phyloP scores from a whole-genome alignment of 2,113 vertebrate genomes.

The Muntiacus muntjak region DNA sequence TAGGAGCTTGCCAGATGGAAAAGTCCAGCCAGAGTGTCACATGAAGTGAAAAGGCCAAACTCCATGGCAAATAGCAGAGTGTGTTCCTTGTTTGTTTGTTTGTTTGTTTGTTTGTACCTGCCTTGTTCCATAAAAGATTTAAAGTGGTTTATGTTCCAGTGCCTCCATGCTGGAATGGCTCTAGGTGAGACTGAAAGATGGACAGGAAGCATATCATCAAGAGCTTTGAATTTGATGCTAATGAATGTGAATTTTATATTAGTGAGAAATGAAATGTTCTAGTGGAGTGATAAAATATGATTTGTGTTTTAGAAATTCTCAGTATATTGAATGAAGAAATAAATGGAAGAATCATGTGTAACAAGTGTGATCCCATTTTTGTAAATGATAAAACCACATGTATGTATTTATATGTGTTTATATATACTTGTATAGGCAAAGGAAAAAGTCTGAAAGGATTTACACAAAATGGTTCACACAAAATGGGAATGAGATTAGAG shows the following conservation, averaged over 20 bases:
- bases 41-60: constrained; percentile 15
- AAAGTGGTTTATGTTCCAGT: constrained; percentile 21
- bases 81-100: constrained; percentile 49
- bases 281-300: background rate
- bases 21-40: constrained; percentile 7
- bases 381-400: constrained; percentile 38
- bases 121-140: constrained; percentile 47
- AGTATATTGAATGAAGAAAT: background rate
- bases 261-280: background rate
- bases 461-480: constrained; percentile 13
- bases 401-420: constrained; percentile 36
- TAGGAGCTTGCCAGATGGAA: constrained; percentile 33
- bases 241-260: background rate
- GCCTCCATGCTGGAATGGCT: constrained; percentile 23
- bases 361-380: constrained; percentile 34
- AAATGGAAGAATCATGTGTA: constrained; percentile 22
- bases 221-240: constrained; percentile 29
- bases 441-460: constrained; percentile 20
- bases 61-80: constrained; percentile 46
- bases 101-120: constrained; percentile 52
- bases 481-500: background rate
- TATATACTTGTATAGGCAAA: constrained; percentile 40
- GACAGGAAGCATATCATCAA: constrained; percentile 17
- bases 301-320: constrained; percentile 33
- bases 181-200: constrained; percentile 2